Conservation (phyloP, 1,140 invertebrate genomes). For the Potamilus streckersoni region DNA sequence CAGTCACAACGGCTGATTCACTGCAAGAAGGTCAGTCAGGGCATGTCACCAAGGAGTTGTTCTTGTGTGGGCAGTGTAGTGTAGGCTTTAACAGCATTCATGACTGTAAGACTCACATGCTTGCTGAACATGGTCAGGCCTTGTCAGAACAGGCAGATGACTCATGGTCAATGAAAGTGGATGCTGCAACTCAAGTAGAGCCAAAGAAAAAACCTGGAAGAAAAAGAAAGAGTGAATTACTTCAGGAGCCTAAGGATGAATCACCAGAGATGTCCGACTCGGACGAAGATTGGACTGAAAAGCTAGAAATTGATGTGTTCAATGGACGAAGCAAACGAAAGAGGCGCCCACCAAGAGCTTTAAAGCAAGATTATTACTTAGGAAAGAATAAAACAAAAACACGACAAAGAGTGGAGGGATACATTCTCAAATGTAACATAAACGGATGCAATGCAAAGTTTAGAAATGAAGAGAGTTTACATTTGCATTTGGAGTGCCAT, state of each 20-base stretch:
- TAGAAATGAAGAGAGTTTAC: constrained; percentile 66
- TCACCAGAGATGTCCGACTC: constrained; percentile 12
- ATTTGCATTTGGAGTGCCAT: constrained; percentile 75
- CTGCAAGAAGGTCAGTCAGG: no score
- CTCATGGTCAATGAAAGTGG: constrained; percentile 23
- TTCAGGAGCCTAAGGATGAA: not conserved
- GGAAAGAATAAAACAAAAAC: constrained; percentile 15
- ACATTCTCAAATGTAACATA: not conserved
- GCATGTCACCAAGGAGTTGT: constrained; percentile 39
- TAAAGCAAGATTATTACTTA: constrained; percentile 51
- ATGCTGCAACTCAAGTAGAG: constrained; percentile 32
- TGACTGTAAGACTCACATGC: constrained; percentile 58
- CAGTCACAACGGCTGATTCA: no score
- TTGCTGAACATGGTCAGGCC: constrained; percentile 27
- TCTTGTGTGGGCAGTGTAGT: constrained; percentile 56
- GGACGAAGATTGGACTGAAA: constrained; percentile 28
- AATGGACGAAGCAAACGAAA: constrained; percentile 19
- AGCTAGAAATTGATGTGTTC: constrained; percentile 6
- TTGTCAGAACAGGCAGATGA: constrained; percentile 5
- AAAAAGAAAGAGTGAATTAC: constrained; percentile 33
- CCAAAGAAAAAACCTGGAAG: constrained; percentile 33
- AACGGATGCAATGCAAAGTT: constrained; percentile 44
- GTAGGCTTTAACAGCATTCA: constrained; percentile 51
- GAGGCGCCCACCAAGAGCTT: constrained; percentile 34
- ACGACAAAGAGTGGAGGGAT: constrained; percentile 9